Evolutionary conservation across 2,113 vertebrate genomes (phyloP), one percentile per base, ranked within the genome.

Genomic region (Rhinogobius similis): DNA sequence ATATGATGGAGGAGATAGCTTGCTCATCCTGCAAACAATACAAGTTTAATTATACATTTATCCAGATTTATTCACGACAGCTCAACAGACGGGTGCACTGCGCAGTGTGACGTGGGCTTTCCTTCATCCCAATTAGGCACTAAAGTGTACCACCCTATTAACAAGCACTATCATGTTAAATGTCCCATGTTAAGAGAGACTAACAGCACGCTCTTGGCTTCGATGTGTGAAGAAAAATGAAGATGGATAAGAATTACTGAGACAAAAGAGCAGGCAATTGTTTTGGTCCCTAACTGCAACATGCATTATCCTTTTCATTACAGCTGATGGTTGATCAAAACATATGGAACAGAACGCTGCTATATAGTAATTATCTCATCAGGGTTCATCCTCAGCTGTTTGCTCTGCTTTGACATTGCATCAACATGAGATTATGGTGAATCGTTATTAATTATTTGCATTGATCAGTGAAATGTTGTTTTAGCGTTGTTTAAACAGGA

Each of bases 11-110:
- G 79, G 73, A 61, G 70, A 62, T 76, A 77, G 68, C 11, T 11
- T 5, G 8, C 48, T 67, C 11, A 36, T 64, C 58, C 74, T 18
- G 12, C 5, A 73, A 62, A 78, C 53, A 71, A 61, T 24, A 65
- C 32, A 23, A 62, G 64, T 38, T 68, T 2, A 67, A 68, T 76
- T 55, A 72, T 82, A 77, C 53, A 69, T 68, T 41, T 36, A 32
- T 61, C 29, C 27, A 61, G 48, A 76, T 61, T 69, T 32, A 82
- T 73, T 56, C 61, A 41, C 27, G 70, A 44, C 63, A 48, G 46
- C 32, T 32, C 68, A 41, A 74, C 58, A 46, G 52, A 52, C 23
- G 41, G 64, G 44, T 74, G 39, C 48, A 26, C 48, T 38, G 29
- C 14, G 43, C 44, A 44, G 26, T 77, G 8, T 5, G 48, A 13